Percentiles rank a stretch among this genome's conserved stretches.
Conservation (phyloP, 2,797 vertebrate genomes). For the Coendou prehensilis region DNA sequence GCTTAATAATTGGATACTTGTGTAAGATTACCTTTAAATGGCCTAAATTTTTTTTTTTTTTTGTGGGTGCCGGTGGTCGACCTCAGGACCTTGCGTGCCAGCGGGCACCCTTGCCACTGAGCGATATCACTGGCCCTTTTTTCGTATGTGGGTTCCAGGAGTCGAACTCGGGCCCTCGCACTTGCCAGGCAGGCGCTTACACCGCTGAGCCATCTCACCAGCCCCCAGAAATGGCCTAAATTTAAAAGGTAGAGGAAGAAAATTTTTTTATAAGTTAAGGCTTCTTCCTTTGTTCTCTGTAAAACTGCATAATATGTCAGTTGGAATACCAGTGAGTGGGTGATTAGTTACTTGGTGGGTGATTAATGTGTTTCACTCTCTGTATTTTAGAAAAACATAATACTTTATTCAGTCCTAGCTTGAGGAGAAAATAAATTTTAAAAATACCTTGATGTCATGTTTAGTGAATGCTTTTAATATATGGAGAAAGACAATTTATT, state of each 20-base stretch:
- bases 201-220: no score
- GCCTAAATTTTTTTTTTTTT: slow-evolving; percentile 6
- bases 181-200: no score
- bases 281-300: slow-evolving; percentile 44
- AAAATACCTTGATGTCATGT: slow-evolving; percentile 13
- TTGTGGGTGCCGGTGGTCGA: no score
- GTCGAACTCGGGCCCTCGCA: no score
- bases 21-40: slow-evolving; percentile 2
- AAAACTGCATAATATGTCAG: slow-evolving; percentile 3
- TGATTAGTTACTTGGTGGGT: slow-evolving; percentile 4
- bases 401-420: background rate
- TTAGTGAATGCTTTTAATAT: slow-evolving; percentile 64
- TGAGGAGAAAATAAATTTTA: slow-evolving; percentile 58
- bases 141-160: no score
- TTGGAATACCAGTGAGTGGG: background rate
- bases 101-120: no score
- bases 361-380: slow-evolving; percentile 16
- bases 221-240: background rate
- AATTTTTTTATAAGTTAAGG: slow-evolving; percentile 18
- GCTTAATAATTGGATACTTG: background rate
- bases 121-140: no score
- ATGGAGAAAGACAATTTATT: slow-evolving; percentile 51
- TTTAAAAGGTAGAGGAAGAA: slow-evolving; percentile 13
- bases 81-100: no score
- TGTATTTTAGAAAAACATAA: background rate